Conservation (phyloP, 2,797 vertebrate genomes). For the Rhinichthys osculus region DNA sequence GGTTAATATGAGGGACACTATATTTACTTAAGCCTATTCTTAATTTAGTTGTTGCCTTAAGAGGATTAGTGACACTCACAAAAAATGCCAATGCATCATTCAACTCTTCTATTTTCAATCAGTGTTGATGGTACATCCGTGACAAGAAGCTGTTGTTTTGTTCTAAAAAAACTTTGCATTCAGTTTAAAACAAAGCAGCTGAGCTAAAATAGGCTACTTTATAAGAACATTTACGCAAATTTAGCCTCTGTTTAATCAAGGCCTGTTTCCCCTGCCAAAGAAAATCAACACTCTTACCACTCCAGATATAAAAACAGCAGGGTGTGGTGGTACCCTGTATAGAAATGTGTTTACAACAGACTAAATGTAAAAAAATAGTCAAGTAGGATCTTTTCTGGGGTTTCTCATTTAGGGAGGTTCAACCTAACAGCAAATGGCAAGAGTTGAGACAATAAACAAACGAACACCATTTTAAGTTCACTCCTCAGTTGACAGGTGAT, state of each 20-base stretch:
- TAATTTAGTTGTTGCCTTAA: constrained; percentile 58
- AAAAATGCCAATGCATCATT: constrained; percentile 13
- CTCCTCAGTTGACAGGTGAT: not conserved
- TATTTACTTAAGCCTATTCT: constrained; percentile 62
- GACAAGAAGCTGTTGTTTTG: not conserved
- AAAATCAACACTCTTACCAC: constrained; percentile 24
- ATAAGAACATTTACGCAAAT: constrained; percentile 42
- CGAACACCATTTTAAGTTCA: not conserved
- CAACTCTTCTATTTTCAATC: not conserved
- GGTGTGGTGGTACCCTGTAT: constrained; percentile 22
- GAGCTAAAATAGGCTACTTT: constrained; percentile 46
- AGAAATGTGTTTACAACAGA: constrained; percentile 15
- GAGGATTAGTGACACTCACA: constrained; percentile 65
- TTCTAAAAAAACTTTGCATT: constrained; percentile 31
- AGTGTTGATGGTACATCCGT: not conserved
- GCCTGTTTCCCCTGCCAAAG: constrained; percentile 18
- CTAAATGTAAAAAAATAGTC: not conserved
- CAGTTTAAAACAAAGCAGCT: constrained; percentile 36
- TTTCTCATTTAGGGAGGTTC: constrained; percentile 3
- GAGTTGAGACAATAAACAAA: not conserved
- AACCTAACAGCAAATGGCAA: not conserved
- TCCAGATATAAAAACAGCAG: constrained; percentile 35
- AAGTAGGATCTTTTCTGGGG: not conserved
- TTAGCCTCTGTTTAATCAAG: constrained; percentile 36
- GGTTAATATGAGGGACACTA: constrained; percentile 70